Conservation (phyloP, 2,113 vertebrate genomes). For the Miniopterus natalensis region DNA sequence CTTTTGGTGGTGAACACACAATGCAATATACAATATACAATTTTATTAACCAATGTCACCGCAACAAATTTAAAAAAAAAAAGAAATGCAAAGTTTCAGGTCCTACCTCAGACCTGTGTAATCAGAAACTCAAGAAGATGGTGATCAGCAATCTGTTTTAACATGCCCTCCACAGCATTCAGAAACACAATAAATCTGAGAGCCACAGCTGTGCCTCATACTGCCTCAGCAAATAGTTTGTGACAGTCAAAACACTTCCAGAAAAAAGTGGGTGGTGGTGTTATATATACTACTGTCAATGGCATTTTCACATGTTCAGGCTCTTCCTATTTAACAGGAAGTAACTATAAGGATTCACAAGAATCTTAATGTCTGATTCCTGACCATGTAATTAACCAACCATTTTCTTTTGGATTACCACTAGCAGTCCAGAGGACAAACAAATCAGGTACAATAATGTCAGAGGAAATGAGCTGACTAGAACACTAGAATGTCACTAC, state of each 20-base stretch:
- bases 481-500: not conserved
- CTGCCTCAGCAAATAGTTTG: not conserved
- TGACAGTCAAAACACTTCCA: not conserved
- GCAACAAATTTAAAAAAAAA: not conserved
- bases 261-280: not conserved
- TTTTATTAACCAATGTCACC: not conserved
- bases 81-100: not conserved
- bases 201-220: not conserved
- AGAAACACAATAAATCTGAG: not conserved
- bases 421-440: not conserved
- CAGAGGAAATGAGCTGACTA: not conserved
- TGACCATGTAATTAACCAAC: not conserved
- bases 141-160: not conserved
- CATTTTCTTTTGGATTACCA: not conserved
- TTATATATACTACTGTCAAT: not conserved
- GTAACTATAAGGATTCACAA: not conserved
- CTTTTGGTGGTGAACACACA: not conserved
- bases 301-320: slow-evolving; percentile 15
- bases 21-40: not conserved
- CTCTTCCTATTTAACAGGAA: not conserved
- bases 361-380: not conserved
- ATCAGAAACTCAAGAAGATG: not conserved
- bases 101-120: not conserved
- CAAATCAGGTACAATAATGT: not conserved
- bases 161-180: not conserved